A percentile compares a stretch with the other conserved stretches of the same genome.
phyloP scores from a whole-genome alignment of 2,888 invertebrate genomes.

The Penaeus monodon region DNA sequence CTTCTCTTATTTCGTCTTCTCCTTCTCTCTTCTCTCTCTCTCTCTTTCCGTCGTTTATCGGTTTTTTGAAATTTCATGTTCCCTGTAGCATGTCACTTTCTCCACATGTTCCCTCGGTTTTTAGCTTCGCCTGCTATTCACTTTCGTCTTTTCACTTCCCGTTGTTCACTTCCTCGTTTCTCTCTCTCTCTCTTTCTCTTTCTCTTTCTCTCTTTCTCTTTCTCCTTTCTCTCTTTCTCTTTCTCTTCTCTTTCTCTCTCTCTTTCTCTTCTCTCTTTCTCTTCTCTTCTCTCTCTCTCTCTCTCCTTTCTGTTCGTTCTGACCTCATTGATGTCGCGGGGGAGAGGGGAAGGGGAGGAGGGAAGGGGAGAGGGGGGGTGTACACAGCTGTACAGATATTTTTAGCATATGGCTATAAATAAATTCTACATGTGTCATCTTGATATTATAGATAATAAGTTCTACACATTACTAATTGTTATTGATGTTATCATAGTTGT shows the following conservation, averaged over 20 bases:
- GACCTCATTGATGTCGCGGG: background rate
- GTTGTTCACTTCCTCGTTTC: background rate
- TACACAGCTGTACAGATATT: too few species aligned
- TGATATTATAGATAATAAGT: too few species aligned
- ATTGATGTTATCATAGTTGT: too few species aligned
- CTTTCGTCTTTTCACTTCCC: background rate
- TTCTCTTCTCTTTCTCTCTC: constrained; percentile 3
- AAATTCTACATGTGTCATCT: too few species aligned
- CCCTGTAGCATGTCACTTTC: background rate
- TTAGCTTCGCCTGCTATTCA: background rate
- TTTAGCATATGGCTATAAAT: too few species aligned
- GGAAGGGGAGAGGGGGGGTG: too few species aligned
- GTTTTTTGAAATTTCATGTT: background rate
- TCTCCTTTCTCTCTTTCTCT: background rate
- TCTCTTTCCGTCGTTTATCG: background rate
- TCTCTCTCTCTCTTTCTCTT: background rate
- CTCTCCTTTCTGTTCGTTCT: background rate
- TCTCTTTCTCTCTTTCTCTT: background rate
- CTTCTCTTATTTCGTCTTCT: background rate
- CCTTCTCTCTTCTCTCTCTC: background rate
- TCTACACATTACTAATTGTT: too few species aligned
- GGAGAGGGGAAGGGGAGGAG: too few species aligned
- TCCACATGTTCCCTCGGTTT: background rate
- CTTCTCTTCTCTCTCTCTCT: background rate
- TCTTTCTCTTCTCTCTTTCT: background rate